Base-by-base conservation (phyloP, 1,140 invertebrate genomes). In the Philaenus spumarius region DNA sequence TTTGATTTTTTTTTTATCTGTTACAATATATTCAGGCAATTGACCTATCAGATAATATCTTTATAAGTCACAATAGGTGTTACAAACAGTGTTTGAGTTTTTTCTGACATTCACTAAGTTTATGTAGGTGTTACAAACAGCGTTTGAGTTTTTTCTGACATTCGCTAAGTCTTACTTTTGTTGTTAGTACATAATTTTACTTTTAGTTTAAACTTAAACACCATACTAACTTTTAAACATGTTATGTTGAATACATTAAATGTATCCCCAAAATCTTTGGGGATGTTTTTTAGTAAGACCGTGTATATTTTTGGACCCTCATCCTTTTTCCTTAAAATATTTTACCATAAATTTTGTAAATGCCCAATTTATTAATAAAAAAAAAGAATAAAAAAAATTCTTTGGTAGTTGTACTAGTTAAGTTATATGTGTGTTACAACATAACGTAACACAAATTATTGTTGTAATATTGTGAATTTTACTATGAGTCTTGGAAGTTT, bases 271-370 rank as follows among this genome's bases (percentile, higher is more conserved):
- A 22, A n/a, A 23, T 52, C 20, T 26, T 35, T 15, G 6, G 7
- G 6, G 50, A n/a, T 15, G 20, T 30, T 15, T 34, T 24, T 19
- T 30, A 24, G 22, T 14, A 23, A 15, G 15, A 3, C 15, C 19
- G n/a, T 52, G 24, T 15, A 19, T 24, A n/a, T 52, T 34, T 52
- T 24, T 5, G 50, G 50, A 52, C 50, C 50, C 50, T 52, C 50
- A 52, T 35, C 50, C 20, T 52, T 52, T 52, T 35, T 24, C 14
- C 50, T 24, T 24, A 52, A 24, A 30, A 22, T 52, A n/a, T 23
- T 52, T 12, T n/a, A 24, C 30, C 17, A 35, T n/a, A 30, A 52
- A 12, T 52, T 14, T 52, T 52, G 19, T 52, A 52, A 52, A 52
- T 30, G 9, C 22, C 15, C 30, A 52, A 22, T 24, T 30, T 35